Evolutionary conservation across 2,797 vertebrate genomes (phyloP).

Genomic region (Rhinophrynus dorsalis): DNA sequence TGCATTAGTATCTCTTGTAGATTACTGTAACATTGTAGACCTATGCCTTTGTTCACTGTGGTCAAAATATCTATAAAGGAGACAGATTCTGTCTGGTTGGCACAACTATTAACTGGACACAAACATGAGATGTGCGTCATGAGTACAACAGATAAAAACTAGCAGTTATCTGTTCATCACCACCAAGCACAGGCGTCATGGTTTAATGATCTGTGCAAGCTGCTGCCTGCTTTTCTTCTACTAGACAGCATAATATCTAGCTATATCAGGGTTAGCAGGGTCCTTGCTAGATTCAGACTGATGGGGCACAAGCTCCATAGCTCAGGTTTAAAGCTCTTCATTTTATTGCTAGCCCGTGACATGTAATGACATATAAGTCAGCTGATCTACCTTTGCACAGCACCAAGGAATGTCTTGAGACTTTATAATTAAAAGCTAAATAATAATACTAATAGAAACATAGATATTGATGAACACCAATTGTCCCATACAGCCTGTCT

Average conservation of each 20-base stretch:
- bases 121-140: neutral
- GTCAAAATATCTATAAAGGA: neutral
- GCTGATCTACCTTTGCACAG: too few relatives aligned
- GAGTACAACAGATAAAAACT: neutral
- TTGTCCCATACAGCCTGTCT: too few relatives aligned
- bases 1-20: neutral
- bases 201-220: neutral
- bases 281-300: too few relatives aligned
- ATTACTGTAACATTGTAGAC: neutral
- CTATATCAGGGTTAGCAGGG: too few relatives aligned
- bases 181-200: neutral
- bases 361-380: too few relatives aligned
- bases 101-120: neutral
- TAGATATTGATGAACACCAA: too few relatives aligned
- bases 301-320: too few relatives aligned
- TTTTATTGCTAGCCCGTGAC: neutral
- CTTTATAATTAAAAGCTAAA: too few relatives aligned
- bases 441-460: too few relatives aligned
- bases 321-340: too few relatives aligned
- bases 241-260: neutral
- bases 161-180: neutral
- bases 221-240: neutral
- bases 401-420: too few relatives aligned
- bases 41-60: neutral
- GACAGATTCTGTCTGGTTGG: neutral